Percentiles rank a stretch among this genome's conserved stretches.
These are phyloP conservation scores for Danionella dracula DNA, from an alignment of 2,797 vertebrate species.

Conservation along the genomic window DNA sequence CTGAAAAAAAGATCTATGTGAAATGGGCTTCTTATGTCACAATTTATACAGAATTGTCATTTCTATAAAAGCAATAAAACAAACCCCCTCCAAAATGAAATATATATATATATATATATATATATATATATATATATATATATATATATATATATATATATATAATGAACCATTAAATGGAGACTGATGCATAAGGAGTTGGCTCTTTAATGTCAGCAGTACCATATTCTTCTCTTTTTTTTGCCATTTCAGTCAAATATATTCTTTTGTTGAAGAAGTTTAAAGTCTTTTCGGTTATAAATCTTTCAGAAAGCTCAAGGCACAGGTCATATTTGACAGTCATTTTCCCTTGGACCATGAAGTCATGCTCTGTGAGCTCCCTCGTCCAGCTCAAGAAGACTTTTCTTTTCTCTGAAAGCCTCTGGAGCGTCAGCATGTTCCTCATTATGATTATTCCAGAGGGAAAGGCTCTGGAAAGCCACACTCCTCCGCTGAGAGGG, in stretches of 20 bases:
- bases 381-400: slow-evolving; percentile 69
- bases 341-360: slow-evolving; percentile 63
- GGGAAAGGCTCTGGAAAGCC: slow-evolving; percentile 67
- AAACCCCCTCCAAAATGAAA: no score
- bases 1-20: no score
- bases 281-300: slow-evolving; percentile 5
- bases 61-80: no score
- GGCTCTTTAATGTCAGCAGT: slow-evolving; percentile 11
- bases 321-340: slow-evolving; percentile 60
- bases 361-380: slow-evolving; percentile 69
- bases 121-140: no score
- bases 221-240: slow-evolving; percentile 40
- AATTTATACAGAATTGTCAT: no score
- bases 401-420: slow-evolving; percentile 67
- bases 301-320: slow-evolving; percentile 56
- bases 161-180: no score
- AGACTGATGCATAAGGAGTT: no score
- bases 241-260: slow-evolving; percentile 27
- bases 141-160: no score
- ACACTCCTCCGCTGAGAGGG: slow-evolving; percentile 63
- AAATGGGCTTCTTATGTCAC: no score
- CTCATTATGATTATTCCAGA: slow-evolving; percentile 66
- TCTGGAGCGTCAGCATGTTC: slow-evolving; percentile 68
- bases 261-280: slow-evolving; percentile 37
- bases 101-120: no score